Percentiles rank a stretch among this genome's conserved stretches.
Conservation (phyloP, 2,888 invertebrate species). For the Thecocarcelia acutangulata region DNA sequence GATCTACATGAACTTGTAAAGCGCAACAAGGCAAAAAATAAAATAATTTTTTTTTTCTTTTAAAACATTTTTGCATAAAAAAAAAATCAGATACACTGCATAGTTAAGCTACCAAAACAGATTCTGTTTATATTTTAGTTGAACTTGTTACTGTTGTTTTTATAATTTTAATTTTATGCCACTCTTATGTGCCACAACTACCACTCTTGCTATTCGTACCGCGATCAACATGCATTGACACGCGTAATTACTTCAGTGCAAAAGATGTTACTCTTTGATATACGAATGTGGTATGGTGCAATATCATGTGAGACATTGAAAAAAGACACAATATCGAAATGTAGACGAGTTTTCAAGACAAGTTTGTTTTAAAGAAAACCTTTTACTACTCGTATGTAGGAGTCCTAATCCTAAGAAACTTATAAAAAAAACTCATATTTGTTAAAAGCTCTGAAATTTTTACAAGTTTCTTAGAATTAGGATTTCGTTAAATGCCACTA, state of each 20-base stretch:
- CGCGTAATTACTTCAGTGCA: conserved; percentile 74
- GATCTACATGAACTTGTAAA: conserved; percentile 52
- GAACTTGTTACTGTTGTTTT: conserved; percentile 26
- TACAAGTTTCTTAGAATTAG: too few species aligned
- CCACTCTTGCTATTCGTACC: conserved; percentile 20
- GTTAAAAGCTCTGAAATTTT: too few species aligned
- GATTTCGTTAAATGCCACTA: too few species aligned
- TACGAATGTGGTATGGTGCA: conserved; percentile 40
- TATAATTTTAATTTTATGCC: conserved; percentile 44
- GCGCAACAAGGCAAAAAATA: conserved; percentile 1
- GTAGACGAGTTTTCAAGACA: background rate
- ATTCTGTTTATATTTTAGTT: conserved; percentile 40
- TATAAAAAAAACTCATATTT: too few species aligned
- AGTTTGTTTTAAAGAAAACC: background rate
- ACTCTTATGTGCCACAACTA: conserved; percentile 18
- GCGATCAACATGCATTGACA: conserved; percentile 73
- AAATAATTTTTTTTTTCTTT: conserved; percentile 8
- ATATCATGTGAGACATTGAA: conserved; percentile 22
- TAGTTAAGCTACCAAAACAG: conserved; percentile 63
- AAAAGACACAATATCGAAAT: conserved; percentile 18
- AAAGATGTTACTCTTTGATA: conserved; percentile 74
- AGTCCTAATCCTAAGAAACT: too few species aligned
- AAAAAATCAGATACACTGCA: conserved; percentile 39
- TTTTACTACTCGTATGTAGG: background rate
- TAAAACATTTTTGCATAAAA: conserved; percentile 40